phyloP scores from a whole-genome alignment of 2,888 invertebrate species.

The Trilocha varians region DNA sequence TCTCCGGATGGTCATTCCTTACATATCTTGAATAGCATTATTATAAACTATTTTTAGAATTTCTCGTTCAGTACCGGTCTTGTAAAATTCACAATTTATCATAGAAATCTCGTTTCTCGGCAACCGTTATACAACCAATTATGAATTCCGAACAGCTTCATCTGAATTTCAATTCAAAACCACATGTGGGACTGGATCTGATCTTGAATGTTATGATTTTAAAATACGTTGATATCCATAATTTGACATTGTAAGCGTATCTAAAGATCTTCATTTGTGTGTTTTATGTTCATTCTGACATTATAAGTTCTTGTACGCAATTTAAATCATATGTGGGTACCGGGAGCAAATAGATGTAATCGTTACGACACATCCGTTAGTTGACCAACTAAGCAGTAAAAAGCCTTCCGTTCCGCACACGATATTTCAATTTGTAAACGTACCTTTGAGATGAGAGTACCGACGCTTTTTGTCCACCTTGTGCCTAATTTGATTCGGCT shows the following conservation, averaged over 20 bases:
- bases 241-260: neutral
- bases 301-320: neutral
- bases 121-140: too few relatives aligned
- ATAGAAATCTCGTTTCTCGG: neutral
- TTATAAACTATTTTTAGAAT: too few relatives aligned
- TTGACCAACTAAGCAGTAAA: conserved; percentile 49
- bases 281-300: neutral
- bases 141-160: neutral
- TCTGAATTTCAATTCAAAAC: neutral
- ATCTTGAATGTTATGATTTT: too few relatives aligned
- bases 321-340: conserved; percentile 12
- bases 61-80: too few relatives aligned
- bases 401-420: conserved; percentile 66
- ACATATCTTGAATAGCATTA: too few relatives aligned
- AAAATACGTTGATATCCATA: neutral
- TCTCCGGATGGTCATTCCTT: too few relatives aligned
- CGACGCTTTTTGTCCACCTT: conserved; percentile 53
- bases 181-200: neutral
- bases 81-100: too few relatives aligned
- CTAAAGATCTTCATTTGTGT: neutral
- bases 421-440: conserved; percentile 51
- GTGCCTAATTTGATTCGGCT: conserved; percentile 54
- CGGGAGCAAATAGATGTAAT: conserved; percentile 27
- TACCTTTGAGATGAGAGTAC: conserved; percentile 22
- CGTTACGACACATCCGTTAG: conserved; percentile 57